phyloP scores from a whole-genome alignment of 2,113 vertebrate genomes.

The Dasyprocta punctata region DNA sequence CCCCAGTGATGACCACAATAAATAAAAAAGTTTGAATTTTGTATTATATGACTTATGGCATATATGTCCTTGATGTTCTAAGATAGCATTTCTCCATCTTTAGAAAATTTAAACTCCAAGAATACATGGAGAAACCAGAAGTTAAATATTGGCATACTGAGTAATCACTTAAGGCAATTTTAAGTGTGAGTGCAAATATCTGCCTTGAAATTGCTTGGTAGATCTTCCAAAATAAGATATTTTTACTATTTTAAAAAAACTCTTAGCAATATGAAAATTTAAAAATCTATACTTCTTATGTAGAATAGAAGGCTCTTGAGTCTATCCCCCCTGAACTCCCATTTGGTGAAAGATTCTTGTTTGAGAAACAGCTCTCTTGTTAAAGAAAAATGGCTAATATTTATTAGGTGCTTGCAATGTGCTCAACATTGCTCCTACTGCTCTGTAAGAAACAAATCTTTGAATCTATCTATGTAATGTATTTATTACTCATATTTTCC shows the following conservation, averaged over 20 bases:
- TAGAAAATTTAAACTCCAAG: conserved; percentile 9
- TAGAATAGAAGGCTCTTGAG: not conserved
- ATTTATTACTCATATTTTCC: not conserved
- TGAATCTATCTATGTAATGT: not conserved
- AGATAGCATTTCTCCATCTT: not conserved
- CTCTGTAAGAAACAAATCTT: not conserved
- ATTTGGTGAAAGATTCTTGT: not conserved
- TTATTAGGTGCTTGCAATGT: not conserved
- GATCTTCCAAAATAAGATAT: conserved; percentile 7
- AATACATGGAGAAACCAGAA: not conserved
- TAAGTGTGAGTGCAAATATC: not conserved
- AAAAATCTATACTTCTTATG: conserved; percentile 13
- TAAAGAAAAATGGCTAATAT: not conserved
- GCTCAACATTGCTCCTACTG: not conserved
- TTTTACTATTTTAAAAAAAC: not conserved
- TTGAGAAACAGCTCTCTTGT: not conserved
- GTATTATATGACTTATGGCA: not conserved
- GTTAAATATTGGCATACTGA: not conserved
- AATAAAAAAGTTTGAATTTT: not conserved
- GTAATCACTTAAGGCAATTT: not conserved
- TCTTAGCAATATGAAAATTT: conserved; percentile 14
- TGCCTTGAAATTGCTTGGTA: not conserved
- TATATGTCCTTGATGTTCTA: not conserved
- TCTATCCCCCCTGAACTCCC: not conserved
- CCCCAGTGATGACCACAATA: not conserved